Evolutionary conservation across 1,140 invertebrate species (phyloP).

Genomic region (Neelides sp.): DNA sequence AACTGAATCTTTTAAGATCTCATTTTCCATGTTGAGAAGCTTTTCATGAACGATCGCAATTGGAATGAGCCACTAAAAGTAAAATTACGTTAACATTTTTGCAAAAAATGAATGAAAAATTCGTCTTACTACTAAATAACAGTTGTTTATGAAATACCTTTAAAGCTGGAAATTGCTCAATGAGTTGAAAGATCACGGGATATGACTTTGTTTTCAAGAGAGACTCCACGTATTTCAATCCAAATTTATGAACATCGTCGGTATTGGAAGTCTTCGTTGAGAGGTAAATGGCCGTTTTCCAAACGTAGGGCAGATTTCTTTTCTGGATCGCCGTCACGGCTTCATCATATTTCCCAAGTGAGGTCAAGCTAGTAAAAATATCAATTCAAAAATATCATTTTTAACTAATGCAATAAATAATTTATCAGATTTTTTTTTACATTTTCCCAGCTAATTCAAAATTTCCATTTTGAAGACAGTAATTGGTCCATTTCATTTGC

Average conservation of each 20-base stretch:
- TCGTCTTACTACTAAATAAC: no score
- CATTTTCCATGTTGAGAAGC: no score
- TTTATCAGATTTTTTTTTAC: constrained; percentile 1
- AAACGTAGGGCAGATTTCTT: constrained; percentile 14
- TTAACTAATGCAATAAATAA: not conserved
- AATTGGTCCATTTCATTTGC: constrained; percentile 11
- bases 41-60: constrained; percentile 5
- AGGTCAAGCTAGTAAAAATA: constrained; percentile 4
- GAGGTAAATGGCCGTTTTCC: constrained; percentile 16
- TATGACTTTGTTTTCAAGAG: constrained; percentile 6
- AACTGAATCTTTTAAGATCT: not conserved
- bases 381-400: not conserved
- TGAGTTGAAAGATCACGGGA: constrained; percentile 6
- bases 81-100: not conserved
- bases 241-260: constrained; percentile 10
- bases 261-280: constrained; percentile 8
- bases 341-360: constrained; percentile 7
- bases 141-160: constrained; percentile 8
- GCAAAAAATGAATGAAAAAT: no score
- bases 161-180: constrained; percentile 3
- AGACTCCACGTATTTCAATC: constrained; percentile 15
- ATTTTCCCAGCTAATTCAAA: constrained; percentile 18
- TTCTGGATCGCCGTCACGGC: constrained; percentile 13
- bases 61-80: constrained; percentile 5
- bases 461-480: constrained; percentile 15